Evolutionary conservation across 2,113 vertebrate genomes (phyloP), one percentile per base, ranked within the genome.

Genomic region (Hemibates koningsi): DNA sequence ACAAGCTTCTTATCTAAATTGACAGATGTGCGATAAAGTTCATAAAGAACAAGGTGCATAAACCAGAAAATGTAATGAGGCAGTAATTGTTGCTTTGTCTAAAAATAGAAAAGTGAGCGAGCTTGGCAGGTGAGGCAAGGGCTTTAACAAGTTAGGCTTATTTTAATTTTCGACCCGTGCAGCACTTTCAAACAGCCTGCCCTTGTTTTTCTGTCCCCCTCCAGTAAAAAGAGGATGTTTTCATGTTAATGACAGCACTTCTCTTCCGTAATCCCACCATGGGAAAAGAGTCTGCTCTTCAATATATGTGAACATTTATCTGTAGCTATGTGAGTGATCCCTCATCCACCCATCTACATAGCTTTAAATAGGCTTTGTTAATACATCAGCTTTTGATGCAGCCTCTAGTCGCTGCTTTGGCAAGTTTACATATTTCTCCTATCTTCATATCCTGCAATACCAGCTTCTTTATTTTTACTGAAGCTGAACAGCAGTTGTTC

Each of bases 381-480:
- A 4, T 36, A 9, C 50, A 32, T 27, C 86, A 53, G 32, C 61
- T 68, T 54, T 54, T 32, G 8, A 81, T 45, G 21, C 21, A 13
- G 54, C 45, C 45, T 43, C 32, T 34, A 78, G 80, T 85, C 76
- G 81, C 83, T 68, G 87, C 87, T 66, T 50, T 88, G 53, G 24
- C 41, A 11, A 86, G 88, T 91, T 92, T 93, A 91, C 82, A 90
- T 90, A 85, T 82, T 82, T 79, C 34, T 82, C 21, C 32, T 79
- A 59, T 94, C 81, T 50, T 80, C 17, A 32, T 80, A 89, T 90
- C 88, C 88, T 79, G 34, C 84, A 87, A 80, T 45, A 78, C 88
- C 66, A 41, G 89, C 81, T 87, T 86, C 76, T 78, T 91, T 84
- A 56, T 88, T 86, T 89, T 81, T 82, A n/a, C 83, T 76, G 79